Evolutionary conservation across 1,140 invertebrate genomes (phyloP).

Genomic region (Drosophila bocqueti): DNA sequence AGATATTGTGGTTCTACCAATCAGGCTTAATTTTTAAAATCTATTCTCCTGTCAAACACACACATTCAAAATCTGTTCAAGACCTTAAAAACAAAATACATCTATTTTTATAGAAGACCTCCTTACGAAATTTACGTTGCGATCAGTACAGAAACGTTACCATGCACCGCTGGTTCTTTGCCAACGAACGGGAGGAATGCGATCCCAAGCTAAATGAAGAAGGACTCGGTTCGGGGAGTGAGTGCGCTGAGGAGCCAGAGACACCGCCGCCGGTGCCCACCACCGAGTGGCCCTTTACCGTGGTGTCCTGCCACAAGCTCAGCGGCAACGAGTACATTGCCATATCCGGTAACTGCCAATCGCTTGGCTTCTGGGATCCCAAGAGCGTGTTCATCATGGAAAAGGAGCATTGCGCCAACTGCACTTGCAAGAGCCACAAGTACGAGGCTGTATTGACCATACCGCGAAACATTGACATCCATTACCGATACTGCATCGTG

Average conservation of each 20-base stretch:
- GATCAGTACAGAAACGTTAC: not conserved
- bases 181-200: conserved; percentile 62
- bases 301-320: conserved; percentile 14
- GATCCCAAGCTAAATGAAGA: not conserved
- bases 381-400: conserved; percentile 85
- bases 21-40: not conserved
- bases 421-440: conserved; percentile 35
- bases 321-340: conserved; percentile 84
- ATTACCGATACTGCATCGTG: conserved; percentile 93
- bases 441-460: conserved; percentile 86
- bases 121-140: conserved; percentile 30
- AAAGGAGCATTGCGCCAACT: conserved; percentile 50
- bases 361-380: conserved; percentile 85
- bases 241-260: not conserved
- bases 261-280: conserved; percentile 5
- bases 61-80: conserved; percentile 3
- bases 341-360: conserved; percentile 84
- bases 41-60: conserved; percentile 5
- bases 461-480: conserved; percentile 88
- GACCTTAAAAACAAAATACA: conserved; percentile 4
- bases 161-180: conserved; percentile 81
- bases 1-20: not conserved
- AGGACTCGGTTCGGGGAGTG: not conserved
- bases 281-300: conserved; percentile 65
- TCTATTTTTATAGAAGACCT: not conserved